These are phyloP conservation scores for Corbicula japonica DNA, from an alignment of 2,888 invertebrate species.

Conservation along the genomic window DNA sequence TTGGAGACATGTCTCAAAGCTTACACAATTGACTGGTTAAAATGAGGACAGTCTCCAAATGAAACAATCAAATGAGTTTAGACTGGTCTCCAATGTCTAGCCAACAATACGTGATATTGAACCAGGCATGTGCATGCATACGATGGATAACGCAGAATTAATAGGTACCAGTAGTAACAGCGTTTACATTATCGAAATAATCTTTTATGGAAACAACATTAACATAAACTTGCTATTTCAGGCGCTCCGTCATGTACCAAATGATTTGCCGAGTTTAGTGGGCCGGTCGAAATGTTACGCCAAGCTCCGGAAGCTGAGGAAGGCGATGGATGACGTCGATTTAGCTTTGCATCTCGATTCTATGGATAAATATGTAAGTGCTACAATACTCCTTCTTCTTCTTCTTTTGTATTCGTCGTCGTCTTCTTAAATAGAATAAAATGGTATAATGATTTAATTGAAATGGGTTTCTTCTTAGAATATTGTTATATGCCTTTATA, in stretches of 20 bases:
- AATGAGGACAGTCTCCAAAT: too few relatives aligned
- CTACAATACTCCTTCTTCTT: not conserved
- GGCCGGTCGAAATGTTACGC: slow-evolving; percentile 68
- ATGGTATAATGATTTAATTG: not conserved
- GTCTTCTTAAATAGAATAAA: not conserved
- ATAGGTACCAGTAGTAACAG: not conserved
- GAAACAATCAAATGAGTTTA: not conserved
- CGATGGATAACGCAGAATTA: not conserved
- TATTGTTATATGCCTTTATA: not conserved
- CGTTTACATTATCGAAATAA: not conserved
- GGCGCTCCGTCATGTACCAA: slow-evolving; percentile 62
- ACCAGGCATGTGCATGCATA: not conserved
- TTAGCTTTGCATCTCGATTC: slow-evolving; percentile 65
- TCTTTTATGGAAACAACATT: not conserved
- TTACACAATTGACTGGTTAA: too few relatives aligned
- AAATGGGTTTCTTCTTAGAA: not conserved
- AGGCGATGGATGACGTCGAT: slow-evolving; percentile 70
- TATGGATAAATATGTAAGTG: slow-evolving; percentile 64
- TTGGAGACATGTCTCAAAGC: too few relatives aligned
- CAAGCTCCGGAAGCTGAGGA: slow-evolving; percentile 60
- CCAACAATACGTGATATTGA: not conserved
- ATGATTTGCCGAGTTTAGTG: slow-evolving; percentile 63
- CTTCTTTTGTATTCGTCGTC: not conserved
- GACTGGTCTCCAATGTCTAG: not conserved
- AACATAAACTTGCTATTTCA: slow-evolving; percentile 24